Base-by-base conservation (phyloP, 2,888 invertebrate genomes). In the Sminthurinus aureus region DNA sequence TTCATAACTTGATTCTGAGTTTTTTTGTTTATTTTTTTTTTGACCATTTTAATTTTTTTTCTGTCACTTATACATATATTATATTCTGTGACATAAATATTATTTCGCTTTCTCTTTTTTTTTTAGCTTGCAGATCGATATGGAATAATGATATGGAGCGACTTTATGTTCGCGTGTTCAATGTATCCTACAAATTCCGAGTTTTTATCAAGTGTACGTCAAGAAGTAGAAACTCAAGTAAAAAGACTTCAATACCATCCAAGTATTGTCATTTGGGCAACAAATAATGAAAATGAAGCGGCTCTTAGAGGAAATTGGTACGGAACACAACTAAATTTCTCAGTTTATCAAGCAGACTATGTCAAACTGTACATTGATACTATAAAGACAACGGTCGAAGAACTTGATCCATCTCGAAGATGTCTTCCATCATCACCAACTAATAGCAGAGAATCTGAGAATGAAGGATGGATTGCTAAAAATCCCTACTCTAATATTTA, bases 401-500 rank as follows among this genome's bases (percentile, higher is more conserved):
- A 91, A 15, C 90, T 93, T 64, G 95, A 96, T 89, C 91, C 92
- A 0, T 92, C 92, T 0, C 91, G 95, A 85, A 92, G 93, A 0
- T 97, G 94, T 89, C 90, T 98, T 8, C 93, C 94, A 0, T 98
- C 98, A 0, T 98, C 98, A 90, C 99, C 99, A 0, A 95, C 96
- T 0, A 97, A 98, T 90, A 98, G 97, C 0, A 89, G 92, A 0
- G 91, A 93, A 89, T 93, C 94, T 0, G 94, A 93, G 87, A 90
- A 73, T 13, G 91, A 92, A 86, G 91, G 91, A 90, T 90, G 89
- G 88, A 85, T 87, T 3, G 90, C 91, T 18, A 82, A 87, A 22
- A 88, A 85, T 38, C 88, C 88, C 0, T 89, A 90, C 69, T 90
- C 90, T 64, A 71, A 89, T n/a, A 87, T 87, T n/a, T 92, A 90